Conservation (phyloP, 2,888 invertebrate genomes). For the Euzophera pinguis region DNA sequence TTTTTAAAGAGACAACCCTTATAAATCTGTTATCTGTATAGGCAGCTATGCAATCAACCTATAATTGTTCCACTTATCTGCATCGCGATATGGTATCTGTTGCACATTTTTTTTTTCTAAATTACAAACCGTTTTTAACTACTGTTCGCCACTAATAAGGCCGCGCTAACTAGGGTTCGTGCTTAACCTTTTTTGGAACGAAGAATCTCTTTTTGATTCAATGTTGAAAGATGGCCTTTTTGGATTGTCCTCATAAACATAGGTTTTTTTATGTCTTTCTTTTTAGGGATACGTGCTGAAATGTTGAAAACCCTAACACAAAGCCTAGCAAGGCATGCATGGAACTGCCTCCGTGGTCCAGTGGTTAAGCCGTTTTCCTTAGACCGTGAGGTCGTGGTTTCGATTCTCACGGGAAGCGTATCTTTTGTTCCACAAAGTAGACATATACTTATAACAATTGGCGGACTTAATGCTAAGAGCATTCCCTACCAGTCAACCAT, state of each 20-base stretch:
- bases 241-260: not conserved
- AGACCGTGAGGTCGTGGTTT: too few species aligned
- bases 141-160: not conserved
- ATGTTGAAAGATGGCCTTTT: not conserved
- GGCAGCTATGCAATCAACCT: slow-evolving; percentile 3
- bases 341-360: too few species aligned
- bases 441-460: too few species aligned
- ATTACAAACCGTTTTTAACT: not conserved
- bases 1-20: not conserved
- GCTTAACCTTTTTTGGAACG: not conserved
- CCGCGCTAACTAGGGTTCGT: not conserved
- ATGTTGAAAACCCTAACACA: too few species aligned
- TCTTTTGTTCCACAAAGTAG: too few species aligned
- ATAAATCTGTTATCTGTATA: not conserved
- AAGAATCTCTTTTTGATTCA: not conserved
- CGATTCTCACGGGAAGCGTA: too few species aligned
- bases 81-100: not conserved
- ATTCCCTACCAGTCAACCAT: too few species aligned
- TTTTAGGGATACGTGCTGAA: too few species aligned
- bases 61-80: slow-evolving; percentile 1
- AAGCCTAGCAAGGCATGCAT: too few species aligned
- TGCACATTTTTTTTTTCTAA: not conserved
- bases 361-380: too few species aligned
- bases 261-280: too few species aligned
- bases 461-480: too few species aligned